These are phyloP conservation scores for Catostomus latipinnis DNA, from an alignment of 2,797 vertebrate genomes.

Conservation along the genomic window DNA sequence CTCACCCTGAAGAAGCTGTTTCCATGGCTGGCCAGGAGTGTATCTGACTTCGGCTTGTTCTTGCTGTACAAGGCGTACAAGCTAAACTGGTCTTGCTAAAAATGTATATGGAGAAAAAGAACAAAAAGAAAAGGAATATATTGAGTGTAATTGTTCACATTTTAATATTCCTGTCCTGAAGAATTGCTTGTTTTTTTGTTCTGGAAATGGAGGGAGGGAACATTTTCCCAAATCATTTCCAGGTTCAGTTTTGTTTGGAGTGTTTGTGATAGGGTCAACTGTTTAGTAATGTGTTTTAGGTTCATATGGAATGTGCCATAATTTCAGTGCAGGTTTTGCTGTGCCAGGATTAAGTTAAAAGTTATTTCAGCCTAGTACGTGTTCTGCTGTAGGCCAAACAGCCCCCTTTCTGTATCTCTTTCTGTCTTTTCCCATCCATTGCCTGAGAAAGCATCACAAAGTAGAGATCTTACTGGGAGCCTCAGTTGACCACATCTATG, in stretches of 20 bases:
- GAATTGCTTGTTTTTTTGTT: conserved; percentile 28
- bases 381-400: conserved; percentile 35
- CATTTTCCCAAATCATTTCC: conserved; percentile 28
- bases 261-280: conserved; percentile 16
- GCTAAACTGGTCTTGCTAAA: conserved; percentile 91
- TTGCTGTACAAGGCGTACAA: conserved; percentile 95
- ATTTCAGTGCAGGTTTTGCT: conserved; percentile 22
- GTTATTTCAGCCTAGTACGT: conserved; percentile 31
- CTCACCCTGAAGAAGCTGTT: conserved; percentile 93
- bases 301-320: conserved; percentile 39
- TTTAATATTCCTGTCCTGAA: background rate
- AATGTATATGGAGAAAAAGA: conserved; percentile 11
- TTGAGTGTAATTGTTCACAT: conserved; percentile 14
- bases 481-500: conserved; percentile 42
- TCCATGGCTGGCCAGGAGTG: conserved; percentile 86
- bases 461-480: conserved; percentile 18
- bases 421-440: background rate
- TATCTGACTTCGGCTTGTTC: conserved; percentile 93
- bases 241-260: conserved; percentile 49
- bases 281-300: conserved; percentile 47
- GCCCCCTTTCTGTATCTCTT: background rate
- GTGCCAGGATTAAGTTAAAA: conserved; percentile 52
- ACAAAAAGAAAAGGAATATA: conserved; percentile 16
- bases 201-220: conserved; percentile 6
- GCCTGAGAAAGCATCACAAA: conserved; percentile 22